Evolutionary conservation across 2,797 vertebrate genomes (phyloP).

Genomic region (Valencia hispanica): DNA sequence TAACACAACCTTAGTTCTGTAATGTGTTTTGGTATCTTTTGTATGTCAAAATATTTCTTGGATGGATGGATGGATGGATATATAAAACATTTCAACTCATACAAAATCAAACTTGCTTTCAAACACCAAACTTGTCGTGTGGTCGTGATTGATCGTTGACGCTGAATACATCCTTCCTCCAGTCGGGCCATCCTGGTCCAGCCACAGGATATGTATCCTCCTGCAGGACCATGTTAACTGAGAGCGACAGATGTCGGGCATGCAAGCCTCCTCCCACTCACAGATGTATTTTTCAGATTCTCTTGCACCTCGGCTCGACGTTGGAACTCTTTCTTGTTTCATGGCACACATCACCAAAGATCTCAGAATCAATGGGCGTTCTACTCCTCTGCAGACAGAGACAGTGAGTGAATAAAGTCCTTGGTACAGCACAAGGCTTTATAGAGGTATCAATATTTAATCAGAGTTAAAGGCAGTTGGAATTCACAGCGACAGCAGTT

Average conservation of each 20-base stretch:
- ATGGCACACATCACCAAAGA: slow-evolving; percentile 85
- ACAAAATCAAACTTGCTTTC: neutral
- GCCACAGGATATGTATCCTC: slow-evolving; percentile 62
- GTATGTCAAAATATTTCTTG: too few species aligned
- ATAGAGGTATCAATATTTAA: slow-evolving; percentile 81
- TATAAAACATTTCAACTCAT: too few species aligned
- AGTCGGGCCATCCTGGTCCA: slow-evolving; percentile 62
- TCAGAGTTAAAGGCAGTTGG: slow-evolving; percentile 71
- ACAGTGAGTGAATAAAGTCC: slow-evolving; percentile 66
- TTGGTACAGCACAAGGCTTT: slow-evolving; percentile 72
- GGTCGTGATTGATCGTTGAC: slow-evolving; percentile 59
- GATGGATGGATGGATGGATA: too few species aligned
- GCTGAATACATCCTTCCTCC: slow-evolving; percentile 68
- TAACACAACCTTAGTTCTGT: too few species aligned
- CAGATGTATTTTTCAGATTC: slow-evolving; percentile 61
- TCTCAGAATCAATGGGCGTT: slow-evolving; percentile 65
- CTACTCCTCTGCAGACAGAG: slow-evolving; percentile 49
- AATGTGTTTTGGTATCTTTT: too few species aligned
- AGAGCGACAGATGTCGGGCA: slow-evolving; percentile 68
- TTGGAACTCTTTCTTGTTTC: slow-evolving; percentile 90
- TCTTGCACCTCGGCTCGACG: slow-evolving; percentile 83
- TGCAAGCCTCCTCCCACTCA: slow-evolving; percentile 78
- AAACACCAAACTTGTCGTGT: neutral
- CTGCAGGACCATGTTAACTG: slow-evolving; percentile 65
- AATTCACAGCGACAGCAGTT: slow-evolving; percentile 61